Evolutionary conservation across 2,113 vertebrate genomes (phyloP).

Genomic region (Martes martes): DNA sequence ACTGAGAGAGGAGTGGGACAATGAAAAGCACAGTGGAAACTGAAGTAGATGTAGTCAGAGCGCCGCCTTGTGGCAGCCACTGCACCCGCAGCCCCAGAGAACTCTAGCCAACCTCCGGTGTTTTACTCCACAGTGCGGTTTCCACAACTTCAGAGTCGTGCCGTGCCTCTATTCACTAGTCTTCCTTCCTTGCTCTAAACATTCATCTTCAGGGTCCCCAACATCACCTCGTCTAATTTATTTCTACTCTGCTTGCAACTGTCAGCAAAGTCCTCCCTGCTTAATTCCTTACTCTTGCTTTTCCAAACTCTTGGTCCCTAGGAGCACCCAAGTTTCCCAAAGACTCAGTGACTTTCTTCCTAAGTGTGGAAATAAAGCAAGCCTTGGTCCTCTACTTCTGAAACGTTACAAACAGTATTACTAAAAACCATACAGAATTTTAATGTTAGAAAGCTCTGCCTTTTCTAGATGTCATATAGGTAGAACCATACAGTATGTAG

Average conservation of each 20-base stretch:
- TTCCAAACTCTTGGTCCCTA: background rate
- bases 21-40: fast-evolving
- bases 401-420: background rate
- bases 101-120: fast-evolving
- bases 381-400: background rate
- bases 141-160: background rate
- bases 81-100: background rate
- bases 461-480: background rate
- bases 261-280: background rate
- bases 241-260: background rate
- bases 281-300: background rate
- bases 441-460: background rate
- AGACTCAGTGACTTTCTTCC: background rate
- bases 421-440: conserved; percentile 2
- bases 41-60: conserved; percentile 41
- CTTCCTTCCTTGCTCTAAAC: background rate
- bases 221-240: background rate
- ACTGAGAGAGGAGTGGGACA: background rate
- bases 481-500: background rate
- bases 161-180: background rate
- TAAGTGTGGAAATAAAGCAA: background rate
- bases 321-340: background rate
- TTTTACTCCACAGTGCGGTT: background rate
- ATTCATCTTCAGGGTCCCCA: background rate
- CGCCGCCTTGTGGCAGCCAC: conserved; percentile 53